A percentile compares a stretch with the other conserved stretches of the same genome.
Evolutionary conservation across 2,113 vertebrate genomes (phyloP).

Genomic region (Chloropsis hardwickii): DNA sequence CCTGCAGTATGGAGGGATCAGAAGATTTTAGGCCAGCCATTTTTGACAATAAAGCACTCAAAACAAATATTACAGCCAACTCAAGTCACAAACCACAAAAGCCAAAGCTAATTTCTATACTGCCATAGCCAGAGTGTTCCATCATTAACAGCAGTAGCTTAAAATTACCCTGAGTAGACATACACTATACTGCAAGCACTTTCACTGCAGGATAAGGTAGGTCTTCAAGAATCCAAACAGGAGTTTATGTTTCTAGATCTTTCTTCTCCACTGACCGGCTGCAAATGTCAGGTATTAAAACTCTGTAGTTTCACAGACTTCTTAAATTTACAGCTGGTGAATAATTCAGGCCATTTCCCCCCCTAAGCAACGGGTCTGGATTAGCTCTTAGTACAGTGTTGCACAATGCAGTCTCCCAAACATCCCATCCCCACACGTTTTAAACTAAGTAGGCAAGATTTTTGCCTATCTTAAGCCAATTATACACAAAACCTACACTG

Average conservation of each 20-base stretch:
- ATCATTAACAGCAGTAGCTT: neutral
- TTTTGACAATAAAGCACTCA: neutral
- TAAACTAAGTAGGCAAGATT: neutral
- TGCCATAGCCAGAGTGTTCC: neutral
- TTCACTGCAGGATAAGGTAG: neutral
- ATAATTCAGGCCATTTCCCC: neutral
- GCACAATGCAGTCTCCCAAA: neutral
- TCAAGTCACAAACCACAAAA: neutral
- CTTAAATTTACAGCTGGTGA: neutral
- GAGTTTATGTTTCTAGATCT: neutral
- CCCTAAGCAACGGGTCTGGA: neutral
- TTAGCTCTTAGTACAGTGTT: neutral
- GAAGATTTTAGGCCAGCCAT: neutral
- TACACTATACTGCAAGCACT: neutral
- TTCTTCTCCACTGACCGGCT: neutral
- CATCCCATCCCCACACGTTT: accelerated
- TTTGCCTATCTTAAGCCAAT: neutral
- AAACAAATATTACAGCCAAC: neutral
- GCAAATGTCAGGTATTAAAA: neutral
- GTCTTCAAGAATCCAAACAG: neutral
- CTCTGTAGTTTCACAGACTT: neutral
- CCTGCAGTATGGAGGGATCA: neutral
- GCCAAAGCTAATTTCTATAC: neutral
- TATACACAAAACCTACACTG: neutral
- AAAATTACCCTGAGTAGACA: neutral